Conservation (phyloP, 2,797 vertebrate genomes). For the Gorsachius magnificus region DNA sequence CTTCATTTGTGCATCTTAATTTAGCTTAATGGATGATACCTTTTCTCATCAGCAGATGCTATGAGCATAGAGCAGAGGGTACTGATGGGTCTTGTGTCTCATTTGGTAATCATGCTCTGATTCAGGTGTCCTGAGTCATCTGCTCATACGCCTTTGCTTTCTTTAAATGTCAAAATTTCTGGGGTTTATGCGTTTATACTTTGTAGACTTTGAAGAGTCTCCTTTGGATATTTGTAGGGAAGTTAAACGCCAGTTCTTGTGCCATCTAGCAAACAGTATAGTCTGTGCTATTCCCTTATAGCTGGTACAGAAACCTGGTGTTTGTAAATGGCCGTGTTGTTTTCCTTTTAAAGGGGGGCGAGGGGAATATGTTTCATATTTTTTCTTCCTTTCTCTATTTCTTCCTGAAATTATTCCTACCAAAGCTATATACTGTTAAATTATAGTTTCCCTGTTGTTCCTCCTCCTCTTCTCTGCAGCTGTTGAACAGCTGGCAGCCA, state of each 20-base stretch:
- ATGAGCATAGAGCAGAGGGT: background rate
- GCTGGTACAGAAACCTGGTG: background rate
- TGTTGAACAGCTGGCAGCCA: conserved; percentile 15
- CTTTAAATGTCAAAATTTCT: background rate
- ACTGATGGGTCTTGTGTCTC: background rate
- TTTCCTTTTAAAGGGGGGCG: background rate
- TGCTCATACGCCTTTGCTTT: background rate
- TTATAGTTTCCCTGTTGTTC: background rate
- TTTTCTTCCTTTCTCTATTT: background rate
- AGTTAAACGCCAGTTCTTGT: background rate
- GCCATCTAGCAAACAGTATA: background rate
- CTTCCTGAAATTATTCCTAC: background rate
- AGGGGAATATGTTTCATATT: background rate
- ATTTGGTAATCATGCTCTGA: background rate
- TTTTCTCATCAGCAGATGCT: background rate
- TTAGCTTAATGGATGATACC: background rate
- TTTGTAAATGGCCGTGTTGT: background rate
- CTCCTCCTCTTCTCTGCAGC: background rate
- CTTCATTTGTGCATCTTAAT: background rate
- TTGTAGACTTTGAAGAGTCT: background rate
- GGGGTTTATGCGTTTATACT: background rate
- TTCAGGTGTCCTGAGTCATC: background rate
- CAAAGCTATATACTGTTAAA: background rate
- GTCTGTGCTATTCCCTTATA: background rate
- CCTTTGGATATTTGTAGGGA: background rate